These are phyloP conservation scores for Numenius phaeopus DNA, from an alignment of 2,797 vertebrate species.

Conservation along the genomic window DNA sequence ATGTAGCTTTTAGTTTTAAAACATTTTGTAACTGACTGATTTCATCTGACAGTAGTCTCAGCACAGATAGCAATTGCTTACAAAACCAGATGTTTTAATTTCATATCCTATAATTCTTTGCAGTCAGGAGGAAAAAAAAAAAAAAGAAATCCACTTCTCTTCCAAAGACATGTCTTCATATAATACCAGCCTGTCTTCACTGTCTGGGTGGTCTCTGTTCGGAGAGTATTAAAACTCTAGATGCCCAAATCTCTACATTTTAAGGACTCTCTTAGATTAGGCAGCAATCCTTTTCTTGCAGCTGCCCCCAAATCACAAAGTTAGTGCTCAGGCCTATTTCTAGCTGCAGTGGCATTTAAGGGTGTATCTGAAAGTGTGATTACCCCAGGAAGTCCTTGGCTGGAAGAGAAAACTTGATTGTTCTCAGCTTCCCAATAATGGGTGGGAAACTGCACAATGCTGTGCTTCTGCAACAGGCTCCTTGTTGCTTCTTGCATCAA, in stretches of 20 bases:
- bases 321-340: neutral
- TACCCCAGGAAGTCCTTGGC: neutral
- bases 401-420: neutral
- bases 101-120: neutral
- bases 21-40: neutral
- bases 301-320: neutral
- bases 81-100: constrained; percentile 17
- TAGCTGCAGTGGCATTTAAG: neutral
- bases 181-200: neutral
- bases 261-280: neutral
- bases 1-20: neutral
- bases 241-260: neutral
- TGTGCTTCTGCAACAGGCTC: neutral
- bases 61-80: neutral
- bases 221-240: neutral
- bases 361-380: neutral
- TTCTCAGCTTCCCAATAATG: neutral
- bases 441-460: neutral
- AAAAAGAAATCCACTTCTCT: neutral
- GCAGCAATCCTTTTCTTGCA: neutral
- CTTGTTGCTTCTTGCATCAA: neutral
- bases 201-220: neutral
- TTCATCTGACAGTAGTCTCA: neutral
- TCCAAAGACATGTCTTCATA: neutral
- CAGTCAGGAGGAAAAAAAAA: neutral